A percentile compares a stretch with the other conserved stretches of the same genome.
Conservation (phyloP, 2,888 invertebrate species). For the Drosophila aldrichi region DNA sequence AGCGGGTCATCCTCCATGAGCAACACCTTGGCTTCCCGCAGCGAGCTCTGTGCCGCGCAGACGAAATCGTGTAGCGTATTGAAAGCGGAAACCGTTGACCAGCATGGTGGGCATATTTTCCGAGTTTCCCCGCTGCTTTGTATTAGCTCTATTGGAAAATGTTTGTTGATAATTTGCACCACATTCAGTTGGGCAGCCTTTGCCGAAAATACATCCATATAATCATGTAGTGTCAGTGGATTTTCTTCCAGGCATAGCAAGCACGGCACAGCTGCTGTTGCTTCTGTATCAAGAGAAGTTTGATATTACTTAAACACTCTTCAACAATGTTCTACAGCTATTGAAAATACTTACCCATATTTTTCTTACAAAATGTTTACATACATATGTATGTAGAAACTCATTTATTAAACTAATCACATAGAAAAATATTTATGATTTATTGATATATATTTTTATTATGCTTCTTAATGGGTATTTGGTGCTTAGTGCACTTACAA, state of each 20-base stretch:
- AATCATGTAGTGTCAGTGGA: constrained; percentile 33
- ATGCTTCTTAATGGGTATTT: no score
- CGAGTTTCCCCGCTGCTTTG: constrained; percentile 46
- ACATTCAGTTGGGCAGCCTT: constrained; percentile 48
- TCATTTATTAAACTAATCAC: constrained; percentile 11
- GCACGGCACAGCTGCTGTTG: constrained; percentile 35
- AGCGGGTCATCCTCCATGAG: constrained; percentile 73
- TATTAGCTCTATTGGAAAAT: constrained; percentile 61
- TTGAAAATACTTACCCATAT: constrained; percentile 48
- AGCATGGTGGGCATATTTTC: constrained; percentile 73
- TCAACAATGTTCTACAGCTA: neutral
- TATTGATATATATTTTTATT: neutral
- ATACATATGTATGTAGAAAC: constrained; percentile 23
- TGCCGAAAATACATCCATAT: constrained; percentile 53
- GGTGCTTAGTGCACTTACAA: neutral
- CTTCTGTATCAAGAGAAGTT: constrained; percentile 19
- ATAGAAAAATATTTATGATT: neutral
- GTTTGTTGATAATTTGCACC: constrained; percentile 60
- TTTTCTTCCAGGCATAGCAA: constrained; percentile 68
- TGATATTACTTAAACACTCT: neutral
- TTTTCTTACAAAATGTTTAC: constrained; percentile 29
- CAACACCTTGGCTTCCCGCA: constrained; percentile 60
- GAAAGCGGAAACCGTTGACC: constrained; percentile 75
- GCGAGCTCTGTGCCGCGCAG: constrained; percentile 57
- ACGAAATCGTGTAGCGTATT: constrained; percentile 76